These are phyloP conservation scores for Papilio demoleus DNA, from an alignment of 2,888 invertebrate genomes.

Conservation along the genomic window DNA sequence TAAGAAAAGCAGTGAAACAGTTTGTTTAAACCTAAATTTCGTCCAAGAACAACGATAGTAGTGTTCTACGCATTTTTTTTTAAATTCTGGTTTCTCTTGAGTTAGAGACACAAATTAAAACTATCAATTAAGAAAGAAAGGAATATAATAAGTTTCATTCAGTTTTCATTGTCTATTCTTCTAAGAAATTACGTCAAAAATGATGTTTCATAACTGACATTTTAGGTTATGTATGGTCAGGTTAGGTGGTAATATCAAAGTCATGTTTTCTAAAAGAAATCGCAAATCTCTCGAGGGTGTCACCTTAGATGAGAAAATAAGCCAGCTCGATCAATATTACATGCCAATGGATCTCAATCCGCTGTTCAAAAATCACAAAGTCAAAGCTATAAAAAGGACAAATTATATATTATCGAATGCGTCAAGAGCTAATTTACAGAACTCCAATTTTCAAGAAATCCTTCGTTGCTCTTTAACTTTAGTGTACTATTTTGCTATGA, in stretches of 20 bases:
- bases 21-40: too few species aligned
- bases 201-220: background rate
- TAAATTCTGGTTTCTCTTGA: too few species aligned
- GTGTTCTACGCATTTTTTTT: too few species aligned
- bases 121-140: too few species aligned
- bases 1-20: too few species aligned
- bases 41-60: too few species aligned
- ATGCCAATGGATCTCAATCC: conserved; percentile 59
- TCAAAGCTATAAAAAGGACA: conserved; percentile 54
- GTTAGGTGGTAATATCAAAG: background rate
- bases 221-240: background rate
- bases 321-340: conserved; percentile 51
- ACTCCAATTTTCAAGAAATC: conserved; percentile 56
- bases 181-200: background rate
- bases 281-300: conserved; percentile 19
- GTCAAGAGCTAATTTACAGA: conserved; percentile 51
- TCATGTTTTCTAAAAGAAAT: conserved; percentile 21
- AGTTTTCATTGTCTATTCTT: background rate
- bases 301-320: conserved; percentile 54
- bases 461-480: conserved; percentile 60
- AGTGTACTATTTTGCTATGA: conserved; percentile 68
- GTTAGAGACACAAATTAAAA: too few species aligned
- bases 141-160: background rate
- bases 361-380: conserved; percentile 52
- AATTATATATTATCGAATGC: conserved; percentile 52